Evolutionary conservation across 2,888 invertebrate species (phyloP), one percentile per base, ranked within the genome.

Genomic region (Eulithis prunata): DNA sequence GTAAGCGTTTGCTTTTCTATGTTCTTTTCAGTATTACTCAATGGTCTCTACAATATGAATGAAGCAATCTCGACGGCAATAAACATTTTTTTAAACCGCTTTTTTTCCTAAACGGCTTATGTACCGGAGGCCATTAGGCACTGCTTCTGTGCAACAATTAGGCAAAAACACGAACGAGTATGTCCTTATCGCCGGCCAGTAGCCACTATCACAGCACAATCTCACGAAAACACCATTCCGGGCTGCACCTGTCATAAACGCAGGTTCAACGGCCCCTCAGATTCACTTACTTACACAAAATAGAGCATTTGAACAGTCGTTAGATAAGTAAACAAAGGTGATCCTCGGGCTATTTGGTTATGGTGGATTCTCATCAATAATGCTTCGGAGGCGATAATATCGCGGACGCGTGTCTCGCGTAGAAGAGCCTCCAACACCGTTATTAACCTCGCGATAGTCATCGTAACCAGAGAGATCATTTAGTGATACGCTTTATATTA

Each of bases 401-500:
- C 91, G 83, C 85, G 80, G 83, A 88, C 91, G 90, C 90, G 91
- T 91, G 91, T 90, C 90, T 84, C 86, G 86, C 82, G 85, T 79
- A 83, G 87, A 88, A 78, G 86, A 86, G 88, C 90, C 86, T 81
- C 90, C 86, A 86, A 91, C 92, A 90, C 92, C 90, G 91, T 92
- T 92, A 92, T 93, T 92, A 88, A 90, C 85, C 87, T 82, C 71
- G 78, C 82, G 93, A 93, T 92, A 93, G 80, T 85, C 84, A 93
- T 93, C 92, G 86, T 82, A 76, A 82, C 84, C 78, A 62, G 76
- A 84, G 86, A 91, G 92, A 93, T 92, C 91, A 90, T 91, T 91
- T 89, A 89, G 90, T 91, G 92, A 92, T 93, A 93, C 90, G 91
- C 87, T 92, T 92, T 92, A 92, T 92, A 92, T 93, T 93, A 93